Percentiles rank a stretch among this genome's conserved stretches.
Evolutionary conservation across 2,888 invertebrate genomes (phyloP).

Genomic region (Spodoptera littoralis): DNA sequence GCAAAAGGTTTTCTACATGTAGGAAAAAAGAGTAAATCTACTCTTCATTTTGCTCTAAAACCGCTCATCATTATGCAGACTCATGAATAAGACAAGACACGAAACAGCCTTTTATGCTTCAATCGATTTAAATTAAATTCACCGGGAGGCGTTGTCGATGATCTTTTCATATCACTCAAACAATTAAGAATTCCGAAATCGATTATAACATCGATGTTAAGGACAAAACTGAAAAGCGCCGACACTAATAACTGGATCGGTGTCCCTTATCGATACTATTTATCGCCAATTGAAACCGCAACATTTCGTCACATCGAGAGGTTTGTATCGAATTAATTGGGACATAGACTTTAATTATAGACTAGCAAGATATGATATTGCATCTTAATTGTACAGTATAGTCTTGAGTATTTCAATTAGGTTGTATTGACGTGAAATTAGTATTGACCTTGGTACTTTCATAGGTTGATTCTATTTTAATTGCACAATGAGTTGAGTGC

Average conservation of each 20-base stretch:
- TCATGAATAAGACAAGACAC: slow-evolving; percentile 66
- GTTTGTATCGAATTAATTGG: slow-evolving; percentile 76
- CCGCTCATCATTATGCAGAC: slow-evolving; percentile 54
- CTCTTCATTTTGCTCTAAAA: slow-evolving; percentile 56
- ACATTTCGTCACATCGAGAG: slow-evolving; percentile 71
- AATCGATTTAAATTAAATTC: slow-evolving; percentile 61
- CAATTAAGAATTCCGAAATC: slow-evolving; percentile 54
- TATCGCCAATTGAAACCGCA: slow-evolving; percentile 71
- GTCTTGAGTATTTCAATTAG: slow-evolving; percentile 57
- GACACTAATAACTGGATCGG: slow-evolving; percentile 66
- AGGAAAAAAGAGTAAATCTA: slow-evolving; percentile 40
- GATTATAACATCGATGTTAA: slow-evolving; percentile 60
- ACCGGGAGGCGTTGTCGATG: slow-evolving; percentile 47
- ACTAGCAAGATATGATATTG: slow-evolving; percentile 51
- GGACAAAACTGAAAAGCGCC: slow-evolving; percentile 53
- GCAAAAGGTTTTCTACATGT: slow-evolving; percentile 39
- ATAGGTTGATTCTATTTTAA: slow-evolving; percentile 59
- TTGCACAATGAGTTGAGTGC: slow-evolving; percentile 70
- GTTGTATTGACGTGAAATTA: slow-evolving; percentile 56
- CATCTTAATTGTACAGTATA: slow-evolving; percentile 55
- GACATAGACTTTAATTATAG: slow-evolving; percentile 77
- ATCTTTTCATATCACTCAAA: slow-evolving; percentile 54
- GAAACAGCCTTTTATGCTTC: slow-evolving; percentile 58
- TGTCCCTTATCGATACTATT: slow-evolving; percentile 75
- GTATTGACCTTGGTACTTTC: slow-evolving; percentile 67